phyloP scores from a whole-genome alignment of 2,888 invertebrate species.

The Gymnoscelis rufifasciata region DNA sequence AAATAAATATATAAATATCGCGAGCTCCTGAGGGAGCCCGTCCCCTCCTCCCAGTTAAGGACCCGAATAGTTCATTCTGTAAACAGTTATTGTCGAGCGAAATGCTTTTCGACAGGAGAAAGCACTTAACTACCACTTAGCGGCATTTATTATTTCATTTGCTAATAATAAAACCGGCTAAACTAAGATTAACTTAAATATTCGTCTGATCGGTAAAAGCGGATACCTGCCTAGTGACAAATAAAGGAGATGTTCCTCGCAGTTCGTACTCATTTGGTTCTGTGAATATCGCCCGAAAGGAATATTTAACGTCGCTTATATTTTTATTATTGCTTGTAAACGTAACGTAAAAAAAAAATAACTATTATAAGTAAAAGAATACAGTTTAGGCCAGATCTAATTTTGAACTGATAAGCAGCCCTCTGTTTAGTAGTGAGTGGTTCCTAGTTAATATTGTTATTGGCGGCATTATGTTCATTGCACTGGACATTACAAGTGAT shows the following conservation, averaged over 20 bases:
- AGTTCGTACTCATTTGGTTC: no score
- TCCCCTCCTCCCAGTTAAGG: constrained; percentile 3
- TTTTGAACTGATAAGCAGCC: background rate
- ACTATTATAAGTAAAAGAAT: background rate
- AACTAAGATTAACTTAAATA: background rate
- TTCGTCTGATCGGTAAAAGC: background rate
- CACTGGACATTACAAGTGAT: constrained; percentile 1
- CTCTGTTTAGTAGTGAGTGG: constrained; percentile 10
- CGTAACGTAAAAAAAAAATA: no score
- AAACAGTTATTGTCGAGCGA: constrained; percentile 23
- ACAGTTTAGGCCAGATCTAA: background rate
- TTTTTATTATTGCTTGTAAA: no score
- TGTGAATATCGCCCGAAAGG: background rate
- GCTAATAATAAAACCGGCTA: background rate
- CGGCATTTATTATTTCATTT: constrained; percentile 18
- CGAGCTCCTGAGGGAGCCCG: no score
- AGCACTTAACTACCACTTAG: constrained; percentile 29
- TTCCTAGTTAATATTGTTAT: constrained; percentile 20
- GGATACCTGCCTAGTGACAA: no score
- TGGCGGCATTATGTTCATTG: constrained; percentile 9
- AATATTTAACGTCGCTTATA: background rate
- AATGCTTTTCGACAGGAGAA: constrained; percentile 26
- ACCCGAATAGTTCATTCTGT: constrained; percentile 7
- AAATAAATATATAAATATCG: no score
- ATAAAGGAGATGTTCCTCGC: no score